phyloP scores from a whole-genome alignment of 2,113 vertebrate genomes.

The Gavialis gangeticus region DNA sequence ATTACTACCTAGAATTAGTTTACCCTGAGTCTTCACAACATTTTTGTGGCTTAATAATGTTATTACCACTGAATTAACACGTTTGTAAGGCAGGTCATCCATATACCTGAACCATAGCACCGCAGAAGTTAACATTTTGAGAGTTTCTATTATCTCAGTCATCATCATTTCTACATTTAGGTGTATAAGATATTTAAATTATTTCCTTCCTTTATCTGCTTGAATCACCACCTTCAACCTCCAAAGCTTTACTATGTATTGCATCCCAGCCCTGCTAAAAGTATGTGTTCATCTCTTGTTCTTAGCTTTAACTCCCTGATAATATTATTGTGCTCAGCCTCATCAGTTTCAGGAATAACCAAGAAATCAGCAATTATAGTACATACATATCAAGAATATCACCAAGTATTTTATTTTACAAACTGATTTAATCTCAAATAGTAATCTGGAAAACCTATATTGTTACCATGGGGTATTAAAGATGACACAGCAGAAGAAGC shows the following conservation, averaged over 20 bases:
- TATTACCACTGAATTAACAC: not conserved
- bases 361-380: conserved; percentile 54
- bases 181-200: conserved; percentile 1
- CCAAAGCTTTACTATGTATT: not conserved
- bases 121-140: not conserved
- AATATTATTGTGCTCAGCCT: conserved; percentile 12
- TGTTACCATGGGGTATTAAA: conserved; percentile 13
- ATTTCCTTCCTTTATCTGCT: not conserved
- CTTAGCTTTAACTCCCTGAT: conserved; percentile 34
- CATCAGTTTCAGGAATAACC: conserved; percentile 56
- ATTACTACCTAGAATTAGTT: not conserved
- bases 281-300: conserved; percentile 36
- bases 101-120: not conserved
- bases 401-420: not conserved
- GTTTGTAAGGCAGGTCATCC: not conserved
- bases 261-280: not conserved
- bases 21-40: not conserved
- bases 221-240: not conserved
- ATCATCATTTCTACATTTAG: not conserved
- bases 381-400: conserved; percentile 8
- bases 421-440: conserved; percentile 35
- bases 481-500: not conserved
- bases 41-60: not conserved
- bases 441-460: not conserved
- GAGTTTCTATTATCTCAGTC: not conserved